Percentiles rank a stretch among this genome's conserved stretches.
These are phyloP conservation scores for Incurvaria masculella DNA, from an alignment of 2,888 invertebrate genomes.

Conservation along the genomic window DNA sequence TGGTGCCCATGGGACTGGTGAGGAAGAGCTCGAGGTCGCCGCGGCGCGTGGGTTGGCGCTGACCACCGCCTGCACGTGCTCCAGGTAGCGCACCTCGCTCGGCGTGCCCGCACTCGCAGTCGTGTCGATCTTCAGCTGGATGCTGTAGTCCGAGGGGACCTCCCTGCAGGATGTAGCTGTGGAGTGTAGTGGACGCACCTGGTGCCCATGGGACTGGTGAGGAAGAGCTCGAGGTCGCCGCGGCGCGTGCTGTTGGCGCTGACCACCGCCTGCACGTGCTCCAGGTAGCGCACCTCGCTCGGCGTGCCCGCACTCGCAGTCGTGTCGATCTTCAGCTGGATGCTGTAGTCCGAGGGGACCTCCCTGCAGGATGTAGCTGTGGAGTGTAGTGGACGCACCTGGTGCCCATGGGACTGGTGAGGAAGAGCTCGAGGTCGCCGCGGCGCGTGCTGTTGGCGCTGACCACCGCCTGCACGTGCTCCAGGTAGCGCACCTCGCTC, in stretches of 20 bases:
- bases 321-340: slow-evolving; percentile 85
- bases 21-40: slow-evolving; percentile 95
- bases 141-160: slow-evolving; percentile 74
- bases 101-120: slow-evolving; percentile 93
- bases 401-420: slow-evolving; percentile 98
- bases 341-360: slow-evolving; percentile 74
- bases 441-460: slow-evolving; percentile 89
- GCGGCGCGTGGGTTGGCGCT: slow-evolving; percentile 87
- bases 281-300: slow-evolving; percentile 93
- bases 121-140: slow-evolving; percentile 85
- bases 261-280: slow-evolving; percentile 98
- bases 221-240: slow-evolving; percentile 92
- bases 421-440: slow-evolving; percentile 92
- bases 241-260: slow-evolving; percentile 89
- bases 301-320: slow-evolving; percentile 93
- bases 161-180: too few relatives aligned
- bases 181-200: too few relatives aligned
- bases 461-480: slow-evolving; percentile 98
- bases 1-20: slow-evolving; percentile 97
- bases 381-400: too few relatives aligned
- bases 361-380: too few relatives aligned
- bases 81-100: slow-evolving; percentile 93
- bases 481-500: slow-evolving; percentile 93
- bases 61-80: slow-evolving; percentile 98
- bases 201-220: slow-evolving; percentile 98